Percentiles rank a stretch among this genome's conserved stretches.
Conservation (phyloP, 2,113 vertebrate genomes). For the Hippocampus abdominalis region DNA sequence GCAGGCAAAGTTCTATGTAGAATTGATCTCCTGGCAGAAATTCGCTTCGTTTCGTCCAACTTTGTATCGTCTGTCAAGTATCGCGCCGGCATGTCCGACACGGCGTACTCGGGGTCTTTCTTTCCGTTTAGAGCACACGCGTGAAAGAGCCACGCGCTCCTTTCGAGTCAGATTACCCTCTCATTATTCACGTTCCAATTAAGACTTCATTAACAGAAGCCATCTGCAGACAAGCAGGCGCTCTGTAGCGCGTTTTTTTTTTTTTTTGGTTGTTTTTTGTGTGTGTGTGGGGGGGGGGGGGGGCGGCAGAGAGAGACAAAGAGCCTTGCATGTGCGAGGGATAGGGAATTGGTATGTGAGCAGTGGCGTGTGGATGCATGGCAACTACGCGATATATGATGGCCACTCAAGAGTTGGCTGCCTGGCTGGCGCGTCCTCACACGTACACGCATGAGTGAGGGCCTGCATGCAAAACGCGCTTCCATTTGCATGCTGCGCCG, state of each 20-base stretch:
- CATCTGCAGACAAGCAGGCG: constrained; percentile 58
- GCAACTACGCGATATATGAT: constrained; percentile 42
- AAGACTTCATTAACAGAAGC: constrained; percentile 67
- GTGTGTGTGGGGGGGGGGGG: no score
- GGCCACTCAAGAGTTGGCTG: background rate
- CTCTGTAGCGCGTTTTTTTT: constrained; percentile 27
- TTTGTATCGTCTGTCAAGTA: constrained; percentile 28
- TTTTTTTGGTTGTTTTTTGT: background rate
- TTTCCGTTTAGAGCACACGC: constrained; percentile 37
- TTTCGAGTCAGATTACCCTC: constrained; percentile 64
- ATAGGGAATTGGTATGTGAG: constrained; percentile 30
- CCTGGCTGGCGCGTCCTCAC: constrained; percentile 21
- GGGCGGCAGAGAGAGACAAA: constrained; percentile 28
- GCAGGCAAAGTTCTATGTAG: no score
- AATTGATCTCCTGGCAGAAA: no score
- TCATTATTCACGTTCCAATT: constrained; percentile 72
- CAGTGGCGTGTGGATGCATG: constrained; percentile 19
- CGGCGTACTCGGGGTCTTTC: constrained; percentile 10
- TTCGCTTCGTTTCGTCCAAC: background rate
- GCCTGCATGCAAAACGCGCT: constrained; percentile 42
- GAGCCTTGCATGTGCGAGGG: constrained; percentile 18
- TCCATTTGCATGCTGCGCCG: constrained; percentile 45
- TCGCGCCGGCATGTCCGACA: constrained; percentile 28
- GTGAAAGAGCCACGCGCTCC: constrained; percentile 32
- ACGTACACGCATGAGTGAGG: constrained; percentile 30